Evolutionary conservation across 2,888 invertebrate genomes (phyloP).

Genomic region (Limnephilus auricula): DNA sequence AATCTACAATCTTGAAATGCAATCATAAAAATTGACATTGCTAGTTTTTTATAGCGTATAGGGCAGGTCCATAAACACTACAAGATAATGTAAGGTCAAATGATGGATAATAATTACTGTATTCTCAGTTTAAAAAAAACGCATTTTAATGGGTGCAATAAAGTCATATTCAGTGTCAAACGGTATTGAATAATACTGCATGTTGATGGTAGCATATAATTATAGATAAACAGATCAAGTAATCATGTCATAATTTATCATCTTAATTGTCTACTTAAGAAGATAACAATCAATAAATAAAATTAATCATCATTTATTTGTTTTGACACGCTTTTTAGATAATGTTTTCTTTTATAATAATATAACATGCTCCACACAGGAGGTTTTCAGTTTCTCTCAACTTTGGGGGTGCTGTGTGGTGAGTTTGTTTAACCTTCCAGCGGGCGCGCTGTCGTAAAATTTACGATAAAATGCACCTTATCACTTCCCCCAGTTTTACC

Average conservation of each 20-base stretch:
- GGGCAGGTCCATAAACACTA: neutral
- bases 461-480: too few species aligned
- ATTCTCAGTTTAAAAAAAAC: neutral
- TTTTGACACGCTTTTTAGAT: neutral
- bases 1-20: neutral
- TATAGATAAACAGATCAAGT: neutral
- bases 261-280: neutral
- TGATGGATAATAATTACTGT: neutral
- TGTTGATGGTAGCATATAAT: neutral
- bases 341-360: neutral
- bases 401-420: neutral
- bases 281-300: neutral
- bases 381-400: neutral
- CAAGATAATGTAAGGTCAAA: neutral
- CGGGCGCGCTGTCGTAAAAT: too few species aligned
- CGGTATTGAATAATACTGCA: neutral
- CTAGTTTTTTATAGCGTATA: neutral
- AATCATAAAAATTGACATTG: neutral
- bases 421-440: too few species aligned
- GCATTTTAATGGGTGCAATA: neutral
- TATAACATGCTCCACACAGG: neutral
- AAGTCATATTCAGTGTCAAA: neutral
- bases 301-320: neutral
- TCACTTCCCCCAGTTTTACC: too few species aligned
- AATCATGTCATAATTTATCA: neutral